These are phyloP conservation scores for Melierax canorus DNA, from an alignment of 2,113 vertebrate genomes.

Conservation along the genomic window DNA sequence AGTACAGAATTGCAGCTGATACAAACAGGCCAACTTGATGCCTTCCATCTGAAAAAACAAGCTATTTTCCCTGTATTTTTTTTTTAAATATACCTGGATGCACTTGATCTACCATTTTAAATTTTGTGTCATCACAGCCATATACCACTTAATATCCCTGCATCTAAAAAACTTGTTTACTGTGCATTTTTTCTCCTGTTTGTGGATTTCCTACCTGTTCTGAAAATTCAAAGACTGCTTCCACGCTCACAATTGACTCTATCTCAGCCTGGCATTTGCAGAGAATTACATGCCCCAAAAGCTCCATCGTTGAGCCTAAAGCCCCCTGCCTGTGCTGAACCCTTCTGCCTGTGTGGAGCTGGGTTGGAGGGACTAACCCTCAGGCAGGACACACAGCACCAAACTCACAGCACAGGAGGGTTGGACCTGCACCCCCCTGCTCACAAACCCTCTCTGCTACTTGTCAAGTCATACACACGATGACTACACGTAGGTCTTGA, in stretches of 20 bases:
- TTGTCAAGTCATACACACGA: background rate
- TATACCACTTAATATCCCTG: background rate
- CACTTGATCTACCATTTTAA: background rate
- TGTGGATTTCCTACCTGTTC: background rate
- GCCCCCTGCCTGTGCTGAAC: background rate
- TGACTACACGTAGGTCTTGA: background rate
- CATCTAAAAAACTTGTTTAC: background rate
- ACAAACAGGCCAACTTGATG: background rate
- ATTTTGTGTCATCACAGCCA: background rate
- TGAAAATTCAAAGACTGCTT: background rate
- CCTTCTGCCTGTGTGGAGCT: background rate
- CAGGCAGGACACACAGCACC: background rate
- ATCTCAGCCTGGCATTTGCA: background rate
- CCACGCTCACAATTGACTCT: background rate
- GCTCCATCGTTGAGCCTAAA: rapidly evolving
- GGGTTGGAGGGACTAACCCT: background rate
- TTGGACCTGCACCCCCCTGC: background rate
- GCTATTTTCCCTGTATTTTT: background rate
- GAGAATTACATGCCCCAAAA: background rate
- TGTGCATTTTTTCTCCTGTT: background rate
- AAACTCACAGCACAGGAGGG: background rate
- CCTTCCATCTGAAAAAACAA: background rate
- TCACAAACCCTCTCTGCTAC: background rate
- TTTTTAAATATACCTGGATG: background rate
- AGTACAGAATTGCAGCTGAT: background rate